Evolutionary conservation across 2,888 invertebrate species (phyloP).

Genomic region (Drosophila melanocephala): DNA sequence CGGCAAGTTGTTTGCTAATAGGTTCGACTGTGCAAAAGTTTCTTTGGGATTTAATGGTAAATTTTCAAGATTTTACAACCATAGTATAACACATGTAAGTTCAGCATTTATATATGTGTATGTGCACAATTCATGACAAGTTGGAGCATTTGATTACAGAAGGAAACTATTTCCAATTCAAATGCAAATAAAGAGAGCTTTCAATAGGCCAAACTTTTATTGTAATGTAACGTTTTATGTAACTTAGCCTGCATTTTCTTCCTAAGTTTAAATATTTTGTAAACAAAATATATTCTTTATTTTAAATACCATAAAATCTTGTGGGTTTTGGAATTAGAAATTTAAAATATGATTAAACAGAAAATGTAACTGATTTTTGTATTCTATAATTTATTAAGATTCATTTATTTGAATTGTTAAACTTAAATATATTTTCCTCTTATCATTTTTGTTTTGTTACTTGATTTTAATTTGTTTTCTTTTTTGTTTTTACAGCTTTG

Average conservation of each 20-base stretch:
- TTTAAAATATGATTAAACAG: background rate
- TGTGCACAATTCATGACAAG: slow-evolving; percentile 1
- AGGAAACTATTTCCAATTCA: slow-evolving; percentile 18
- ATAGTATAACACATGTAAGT: slow-evolving; percentile 28
- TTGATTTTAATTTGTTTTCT: slow-evolving; percentile 23
- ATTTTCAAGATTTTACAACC: slow-evolving; percentile 51
- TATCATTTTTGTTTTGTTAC: slow-evolving; percentile 14
- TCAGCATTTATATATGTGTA: background rate
- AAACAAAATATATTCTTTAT: background rate
- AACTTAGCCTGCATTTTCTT: background rate
- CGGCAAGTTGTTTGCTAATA: slow-evolving; percentile 53
- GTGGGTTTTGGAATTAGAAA: background rate
- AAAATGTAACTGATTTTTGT: background rate
- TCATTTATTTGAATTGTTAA: background rate
- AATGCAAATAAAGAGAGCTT: slow-evolving; percentile 18
- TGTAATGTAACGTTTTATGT: background rate
- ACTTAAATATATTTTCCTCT: background rate
- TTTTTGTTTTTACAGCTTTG: slow-evolving; percentile 59
- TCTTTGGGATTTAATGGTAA: slow-evolving; percentile 51
- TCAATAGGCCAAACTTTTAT: slow-evolving; percentile 16
- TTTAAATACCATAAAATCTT: background rate
- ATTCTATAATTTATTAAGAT: background rate
- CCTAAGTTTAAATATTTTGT: background rate
- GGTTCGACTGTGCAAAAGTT: slow-evolving; percentile 55
- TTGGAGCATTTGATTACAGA: slow-evolving; percentile 25